A percentile compares a stretch with the other conserved stretches of the same genome.
Evolutionary conservation across 2,888 invertebrate genomes (phyloP).

Genomic region (Miltochrista miniata): DNA sequence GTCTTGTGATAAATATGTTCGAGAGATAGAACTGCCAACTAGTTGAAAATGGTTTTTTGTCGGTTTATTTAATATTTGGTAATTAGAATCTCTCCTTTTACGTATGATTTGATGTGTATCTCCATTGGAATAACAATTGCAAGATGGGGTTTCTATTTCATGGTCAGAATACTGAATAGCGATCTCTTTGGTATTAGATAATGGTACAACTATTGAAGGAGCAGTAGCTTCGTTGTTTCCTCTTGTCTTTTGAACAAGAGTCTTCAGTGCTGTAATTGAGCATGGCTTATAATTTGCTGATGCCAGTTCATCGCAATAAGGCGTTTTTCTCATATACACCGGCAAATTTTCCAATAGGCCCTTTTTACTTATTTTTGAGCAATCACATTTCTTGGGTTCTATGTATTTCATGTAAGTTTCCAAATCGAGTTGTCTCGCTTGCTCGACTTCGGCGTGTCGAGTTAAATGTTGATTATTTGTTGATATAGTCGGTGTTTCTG

Average conservation of each 20-base stretch:
- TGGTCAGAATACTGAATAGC: slow-evolving; percentile 1
- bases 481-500: no score
- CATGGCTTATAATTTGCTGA: slow-evolving; percentile 63
- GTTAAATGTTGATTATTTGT: slow-evolving; percentile 38
- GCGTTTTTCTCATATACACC: slow-evolving; percentile 64
- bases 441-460: slow-evolving; percentile 45
- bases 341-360: slow-evolving; percentile 64
- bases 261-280: slow-evolving; percentile 47
- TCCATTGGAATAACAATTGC: background rate
- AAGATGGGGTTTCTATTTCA: background rate
- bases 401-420: slow-evolving; percentile 59
- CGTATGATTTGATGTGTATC: background rate
- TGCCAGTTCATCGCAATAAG: slow-evolving; percentile 49
- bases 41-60: background rate
- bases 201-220: background rate
- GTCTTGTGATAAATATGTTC: background rate
- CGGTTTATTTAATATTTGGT: background rate
- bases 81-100: no score
- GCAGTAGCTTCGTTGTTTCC: background rate
- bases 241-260: slow-evolving; percentile 50
- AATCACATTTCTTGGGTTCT: slow-evolving; percentile 52
- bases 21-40: background rate
- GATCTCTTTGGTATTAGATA: background rate
- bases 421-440: slow-evolving; percentile 64
- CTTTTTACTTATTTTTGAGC: slow-evolving; percentile 60